Conservation (phyloP, 2,888 invertebrate genomes). For the Drosophila paramelanica region DNA sequence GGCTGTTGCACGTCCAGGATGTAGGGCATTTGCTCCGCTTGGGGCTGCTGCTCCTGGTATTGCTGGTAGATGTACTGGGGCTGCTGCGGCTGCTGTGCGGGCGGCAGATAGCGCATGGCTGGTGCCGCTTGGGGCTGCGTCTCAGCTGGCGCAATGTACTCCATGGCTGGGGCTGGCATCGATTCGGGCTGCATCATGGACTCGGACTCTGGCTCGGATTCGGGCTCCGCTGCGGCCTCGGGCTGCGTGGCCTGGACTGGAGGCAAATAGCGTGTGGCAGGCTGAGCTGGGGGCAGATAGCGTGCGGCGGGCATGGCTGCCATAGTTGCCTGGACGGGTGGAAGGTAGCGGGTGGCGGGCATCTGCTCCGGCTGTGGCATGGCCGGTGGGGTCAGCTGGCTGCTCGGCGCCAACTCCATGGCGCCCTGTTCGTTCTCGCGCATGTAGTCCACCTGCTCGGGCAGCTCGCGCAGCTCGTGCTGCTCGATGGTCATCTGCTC, state of each 20-base stretch:
- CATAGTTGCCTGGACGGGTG: slow-evolving; percentile 46
- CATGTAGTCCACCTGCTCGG: slow-evolving; percentile 77
- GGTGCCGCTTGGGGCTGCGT: slow-evolving; percentile 24
- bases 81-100: slow-evolving; percentile 42
- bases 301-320: slow-evolving; percentile 14
- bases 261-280: slow-evolving; percentile 59
- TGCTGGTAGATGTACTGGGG: slow-evolving; percentile 63
- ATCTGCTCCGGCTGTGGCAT: slow-evolving; percentile 41
- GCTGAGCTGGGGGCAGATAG: slow-evolving; percentile 41
- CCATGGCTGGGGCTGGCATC: slow-evolving; percentile 47
- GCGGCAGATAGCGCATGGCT: slow-evolving; percentile 57
- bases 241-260: slow-evolving; percentile 39
- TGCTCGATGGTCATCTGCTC: slow-evolving; percentile 74
- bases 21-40: slow-evolving; percentile 59
- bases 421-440: slow-evolving; percentile 43
- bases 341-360: slow-evolving; percentile 57
- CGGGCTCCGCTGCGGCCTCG: slow-evolving; percentile 14
- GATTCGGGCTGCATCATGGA: slow-evolving; percentile 45
- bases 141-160: slow-evolving; percentile 25
- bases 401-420: slow-evolving; percentile 67
- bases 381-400: slow-evolving; percentile 62
- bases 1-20: slow-evolving; percentile 68
- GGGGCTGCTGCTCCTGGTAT: slow-evolving; percentile 57
- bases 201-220: slow-evolving; percentile 15
- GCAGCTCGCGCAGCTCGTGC: slow-evolving; percentile 76